phyloP scores from a whole-genome alignment of 1,140 invertebrate species.

The Gryllus bimaculatus region DNA sequence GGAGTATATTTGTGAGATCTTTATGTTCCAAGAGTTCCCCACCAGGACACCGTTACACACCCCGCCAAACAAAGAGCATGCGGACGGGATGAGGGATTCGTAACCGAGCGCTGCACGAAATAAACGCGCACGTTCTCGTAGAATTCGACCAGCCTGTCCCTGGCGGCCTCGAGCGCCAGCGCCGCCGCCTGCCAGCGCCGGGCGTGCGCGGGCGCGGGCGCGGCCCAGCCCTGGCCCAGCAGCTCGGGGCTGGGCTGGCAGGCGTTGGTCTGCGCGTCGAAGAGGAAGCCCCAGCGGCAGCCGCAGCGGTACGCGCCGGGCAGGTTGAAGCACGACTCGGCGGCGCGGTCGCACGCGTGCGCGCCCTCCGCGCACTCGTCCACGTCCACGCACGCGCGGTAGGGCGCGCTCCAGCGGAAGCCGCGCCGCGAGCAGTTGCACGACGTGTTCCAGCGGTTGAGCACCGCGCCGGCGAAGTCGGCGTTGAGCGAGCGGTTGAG shows the following conservation, averaged over 20 bases:
- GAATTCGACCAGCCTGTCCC: too few species aligned
- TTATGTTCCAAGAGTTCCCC: too few species aligned
- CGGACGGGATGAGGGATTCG: too few species aligned
- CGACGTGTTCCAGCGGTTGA: slow-evolving; percentile 47
- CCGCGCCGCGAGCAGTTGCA: slow-evolving; percentile 42
- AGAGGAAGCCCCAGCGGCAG: slow-evolving; percentile 38
- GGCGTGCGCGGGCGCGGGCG: too few species aligned
- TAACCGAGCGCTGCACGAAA: too few species aligned
- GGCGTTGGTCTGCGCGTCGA: slow-evolving; percentile 23
- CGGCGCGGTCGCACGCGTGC: slow-evolving; percentile 32
- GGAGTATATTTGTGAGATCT: too few species aligned
- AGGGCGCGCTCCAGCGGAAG: slow-evolving; percentile 45
- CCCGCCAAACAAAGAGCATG: too few species aligned
- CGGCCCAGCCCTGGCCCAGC: background rate
- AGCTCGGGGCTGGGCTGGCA: background rate
- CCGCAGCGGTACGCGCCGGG: slow-evolving; percentile 41
- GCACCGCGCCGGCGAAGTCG: slow-evolving; percentile 39
- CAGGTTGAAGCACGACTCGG: slow-evolving; percentile 45
- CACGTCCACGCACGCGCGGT: slow-evolving; percentile 50
- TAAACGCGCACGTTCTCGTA: too few species aligned
- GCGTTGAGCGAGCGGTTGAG: slow-evolving; percentile 40
- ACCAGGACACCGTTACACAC: too few species aligned
- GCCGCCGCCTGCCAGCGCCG: too few species aligned
- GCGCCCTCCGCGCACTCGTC: slow-evolving; percentile 43
- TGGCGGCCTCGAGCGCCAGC: too few species aligned